A percentile compares a stretch with the other conserved stretches of the same genome.
phyloP scores from a whole-genome alignment of 2,888 invertebrate species.

The Mantis religiosa region DNA sequence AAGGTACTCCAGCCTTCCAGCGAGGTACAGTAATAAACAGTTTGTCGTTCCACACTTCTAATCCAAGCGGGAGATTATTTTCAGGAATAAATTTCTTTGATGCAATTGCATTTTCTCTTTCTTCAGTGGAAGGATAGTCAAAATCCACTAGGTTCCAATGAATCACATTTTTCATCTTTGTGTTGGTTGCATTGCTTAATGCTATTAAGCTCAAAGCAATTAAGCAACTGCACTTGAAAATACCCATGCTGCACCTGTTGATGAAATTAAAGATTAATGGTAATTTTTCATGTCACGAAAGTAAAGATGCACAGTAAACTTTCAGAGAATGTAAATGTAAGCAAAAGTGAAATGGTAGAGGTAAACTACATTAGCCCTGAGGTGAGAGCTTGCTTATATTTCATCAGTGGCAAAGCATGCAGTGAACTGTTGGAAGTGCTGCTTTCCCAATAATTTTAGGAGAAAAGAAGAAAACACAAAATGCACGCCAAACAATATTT shows the following conservation, averaged over 20 bases:
- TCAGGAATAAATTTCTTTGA: constrained; percentile 57
- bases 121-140: constrained; percentile 59
- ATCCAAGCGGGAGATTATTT: constrained; percentile 66
- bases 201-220: neutral
- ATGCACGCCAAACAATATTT: too few relatives aligned
- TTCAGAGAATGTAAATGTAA: neutral
- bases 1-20: constrained; percentile 64
- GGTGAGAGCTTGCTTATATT: too few relatives aligned
- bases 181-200: neutral
- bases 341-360: neutral
- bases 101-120: constrained; percentile 56
- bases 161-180: constrained; percentile 55
- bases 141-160: constrained; percentile 67
- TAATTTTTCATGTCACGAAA: neutral
- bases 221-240: neutral
- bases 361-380: neutral
- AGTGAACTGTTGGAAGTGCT: too few relatives aligned
- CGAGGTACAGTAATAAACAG: constrained; percentile 59
- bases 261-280: neutral
- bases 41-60: constrained; percentile 70
- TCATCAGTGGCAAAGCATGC: too few relatives aligned
- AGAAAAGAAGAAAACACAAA: too few relatives aligned
- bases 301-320: neutral
- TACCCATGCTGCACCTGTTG: neutral
- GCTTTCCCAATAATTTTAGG: too few relatives aligned